Conservation (phyloP, 2,888 invertebrate species). For the Vandiemenella viatica region DNA sequence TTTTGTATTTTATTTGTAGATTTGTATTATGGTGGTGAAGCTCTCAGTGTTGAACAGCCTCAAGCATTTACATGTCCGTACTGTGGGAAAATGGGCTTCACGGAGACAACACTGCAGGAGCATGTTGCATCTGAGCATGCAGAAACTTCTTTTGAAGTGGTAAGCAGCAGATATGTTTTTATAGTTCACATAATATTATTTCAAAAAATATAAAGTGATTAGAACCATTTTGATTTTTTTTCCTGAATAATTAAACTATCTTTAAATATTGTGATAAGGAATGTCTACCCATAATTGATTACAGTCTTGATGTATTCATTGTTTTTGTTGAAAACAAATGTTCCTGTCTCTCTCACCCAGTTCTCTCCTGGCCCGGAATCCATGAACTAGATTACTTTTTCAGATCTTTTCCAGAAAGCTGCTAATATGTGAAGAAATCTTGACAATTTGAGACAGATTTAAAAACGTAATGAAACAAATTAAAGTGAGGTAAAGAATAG, state of each 20-base stretch:
- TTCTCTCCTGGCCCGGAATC: too few species aligned
- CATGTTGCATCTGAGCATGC: conserved; percentile 80
- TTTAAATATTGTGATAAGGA: too few species aligned
- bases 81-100: conserved; percentile 92
- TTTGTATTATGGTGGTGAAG: conserved; percentile 90
- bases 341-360: too few species aligned
- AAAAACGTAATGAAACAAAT: too few species aligned
- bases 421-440: too few species aligned
- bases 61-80: conserved; percentile 96
- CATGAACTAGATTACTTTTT: too few species aligned
- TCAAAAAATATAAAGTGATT: background rate
- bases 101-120: conserved; percentile 79
- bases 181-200: conserved; percentile 3
- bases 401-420: too few species aligned
- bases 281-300: too few species aligned
- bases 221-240: background rate
- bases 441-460: too few species aligned
- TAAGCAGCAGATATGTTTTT: conserved; percentile 27
- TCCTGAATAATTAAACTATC: background rate
- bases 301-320: too few species aligned
- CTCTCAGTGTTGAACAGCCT: conserved; percentile 77
- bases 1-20: conserved; percentile 52
- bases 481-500: too few species aligned
- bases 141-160: conserved; percentile 81
- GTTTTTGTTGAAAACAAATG: too few species aligned